Evolutionary conservation across 1,140 invertebrate genomes (phyloP).

Genomic region (Drosophila kurseongensis): DNA sequence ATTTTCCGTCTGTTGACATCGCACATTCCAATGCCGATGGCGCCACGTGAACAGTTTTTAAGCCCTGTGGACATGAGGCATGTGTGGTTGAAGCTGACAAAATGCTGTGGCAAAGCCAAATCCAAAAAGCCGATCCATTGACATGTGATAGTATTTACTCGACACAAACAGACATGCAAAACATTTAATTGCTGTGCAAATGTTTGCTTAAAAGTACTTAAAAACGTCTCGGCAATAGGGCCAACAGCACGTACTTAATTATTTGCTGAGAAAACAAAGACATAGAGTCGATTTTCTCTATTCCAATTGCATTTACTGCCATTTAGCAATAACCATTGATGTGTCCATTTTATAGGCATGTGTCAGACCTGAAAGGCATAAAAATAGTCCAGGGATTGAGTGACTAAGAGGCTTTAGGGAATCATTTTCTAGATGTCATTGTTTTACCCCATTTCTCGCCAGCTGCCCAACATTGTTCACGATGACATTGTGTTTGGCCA

Average conservation of each 20-base stretch:
- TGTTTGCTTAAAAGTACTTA: conserved; percentile 38
- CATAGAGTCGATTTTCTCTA: neutral
- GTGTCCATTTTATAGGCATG: conserved; percentile 7
- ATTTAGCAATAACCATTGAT: conserved; percentile 9
- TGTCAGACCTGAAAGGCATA: neutral
- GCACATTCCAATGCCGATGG: conserved; percentile 25
- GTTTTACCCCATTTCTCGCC: neutral
- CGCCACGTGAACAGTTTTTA: conserved; percentile 29
- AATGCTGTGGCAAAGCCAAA: conserved; percentile 18
- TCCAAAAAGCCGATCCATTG: conserved; percentile 22
- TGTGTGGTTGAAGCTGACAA: conserved; percentile 25
- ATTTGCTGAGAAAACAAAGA: conserved; percentile 30
- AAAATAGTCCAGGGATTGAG: neutral
- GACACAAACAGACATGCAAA: conserved; percentile 27
- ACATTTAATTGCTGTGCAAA: conserved; percentile 59
- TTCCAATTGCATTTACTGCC: conserved; percentile 10
- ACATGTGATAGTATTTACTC: conserved; percentile 25
- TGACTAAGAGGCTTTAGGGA: neutral
- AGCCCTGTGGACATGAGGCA: neutral
- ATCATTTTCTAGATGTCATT: neutral
- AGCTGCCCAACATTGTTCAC: conserved; percentile 2
- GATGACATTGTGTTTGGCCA: conserved; percentile 10
- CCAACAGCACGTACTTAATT: conserved; percentile 52
- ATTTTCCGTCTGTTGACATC: conserved; percentile 49
- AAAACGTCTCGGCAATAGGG: conserved; percentile 31